These are phyloP conservation scores for Eulithis testata DNA, from an alignment of 2,888 invertebrate genomes.

Conservation along the genomic window DNA sequence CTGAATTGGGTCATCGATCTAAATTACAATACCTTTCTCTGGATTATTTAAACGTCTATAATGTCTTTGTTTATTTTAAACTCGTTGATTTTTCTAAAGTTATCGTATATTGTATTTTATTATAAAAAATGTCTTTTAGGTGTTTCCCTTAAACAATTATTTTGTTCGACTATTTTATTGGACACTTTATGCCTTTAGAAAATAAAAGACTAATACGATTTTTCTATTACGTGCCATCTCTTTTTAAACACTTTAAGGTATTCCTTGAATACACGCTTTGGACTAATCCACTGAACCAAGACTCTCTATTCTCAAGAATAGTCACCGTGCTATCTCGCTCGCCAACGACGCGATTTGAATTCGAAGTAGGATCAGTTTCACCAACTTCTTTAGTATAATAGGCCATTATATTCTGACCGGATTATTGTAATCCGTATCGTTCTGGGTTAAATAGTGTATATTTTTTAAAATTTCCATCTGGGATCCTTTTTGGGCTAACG, in stretches of 20 bases:
- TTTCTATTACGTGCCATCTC: background rate
- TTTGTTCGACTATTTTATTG: too few species aligned
- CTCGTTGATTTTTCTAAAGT: too few species aligned
- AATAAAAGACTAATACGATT: too few species aligned
- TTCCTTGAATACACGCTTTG: background rate
- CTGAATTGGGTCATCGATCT: conserved; percentile 36
- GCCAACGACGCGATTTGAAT: conserved; percentile 53
- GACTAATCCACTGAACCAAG: conserved; percentile 13
- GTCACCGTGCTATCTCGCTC: conserved; percentile 49
- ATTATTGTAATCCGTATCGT: conserved; percentile 55
- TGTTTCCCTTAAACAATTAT: too few species aligned
- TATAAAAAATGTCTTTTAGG: too few species aligned
- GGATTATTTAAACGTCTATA: background rate
- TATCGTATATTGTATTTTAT: too few species aligned
- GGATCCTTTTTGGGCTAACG: conserved; percentile 38
- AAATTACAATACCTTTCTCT: conserved; percentile 26
- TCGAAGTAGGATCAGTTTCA: conserved; percentile 47
- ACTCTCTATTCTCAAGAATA: conserved; percentile 39
- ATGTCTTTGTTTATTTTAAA: background rate
- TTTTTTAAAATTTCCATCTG: conserved; percentile 50
- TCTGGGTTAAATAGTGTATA: conserved; percentile 48
- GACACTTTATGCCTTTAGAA: too few species aligned
- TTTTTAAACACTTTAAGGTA: background rate
- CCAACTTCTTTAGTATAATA: conserved; percentile 43
- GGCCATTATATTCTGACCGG: conserved; percentile 53